Conservation (phyloP, 2,797 vertebrate genomes). For the Tinamus major region DNA sequence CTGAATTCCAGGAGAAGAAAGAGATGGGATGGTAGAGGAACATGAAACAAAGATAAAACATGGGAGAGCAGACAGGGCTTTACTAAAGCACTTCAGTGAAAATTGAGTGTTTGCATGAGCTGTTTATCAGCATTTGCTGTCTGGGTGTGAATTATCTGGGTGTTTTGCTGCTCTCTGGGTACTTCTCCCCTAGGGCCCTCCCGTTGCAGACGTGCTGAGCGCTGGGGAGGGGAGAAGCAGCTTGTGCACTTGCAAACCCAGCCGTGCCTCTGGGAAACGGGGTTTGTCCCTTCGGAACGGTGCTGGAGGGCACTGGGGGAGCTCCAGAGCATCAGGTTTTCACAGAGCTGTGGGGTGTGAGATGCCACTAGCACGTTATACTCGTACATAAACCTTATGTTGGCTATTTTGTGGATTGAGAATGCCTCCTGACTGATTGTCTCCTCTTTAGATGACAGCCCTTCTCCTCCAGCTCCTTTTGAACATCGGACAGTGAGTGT, state of each 20-base stretch:
- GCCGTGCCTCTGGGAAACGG: background rate
- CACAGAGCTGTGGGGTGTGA: background rate
- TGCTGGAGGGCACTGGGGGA: background rate
- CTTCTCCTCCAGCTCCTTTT: slow-evolving; percentile 86
- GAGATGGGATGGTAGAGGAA: background rate
- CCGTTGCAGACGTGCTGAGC: background rate
- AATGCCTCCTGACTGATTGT: background rate
- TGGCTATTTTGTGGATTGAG: background rate
- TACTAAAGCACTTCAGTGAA: fast-evolving
- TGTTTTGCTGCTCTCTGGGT: fast-evolving
- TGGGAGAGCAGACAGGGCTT: background rate
- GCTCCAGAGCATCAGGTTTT: background rate
- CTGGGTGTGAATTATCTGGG: fast-evolving
- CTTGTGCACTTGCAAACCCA: background rate
- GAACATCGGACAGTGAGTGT: slow-evolving; percentile 86
- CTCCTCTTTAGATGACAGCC: slow-evolving; percentile 83
- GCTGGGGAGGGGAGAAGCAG: background rate
- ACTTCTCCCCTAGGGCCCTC: background rate
- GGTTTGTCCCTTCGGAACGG: background rate
- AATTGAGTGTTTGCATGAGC: background rate
- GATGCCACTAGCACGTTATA: fast-evolving
- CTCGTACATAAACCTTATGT: no score
- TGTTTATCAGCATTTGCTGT: background rate
- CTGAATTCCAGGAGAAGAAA: background rate
- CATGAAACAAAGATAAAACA: background rate